Evolutionary conservation across 2,797 vertebrate species (phyloP).

Genomic region (Trachurus trachurus): DNA sequence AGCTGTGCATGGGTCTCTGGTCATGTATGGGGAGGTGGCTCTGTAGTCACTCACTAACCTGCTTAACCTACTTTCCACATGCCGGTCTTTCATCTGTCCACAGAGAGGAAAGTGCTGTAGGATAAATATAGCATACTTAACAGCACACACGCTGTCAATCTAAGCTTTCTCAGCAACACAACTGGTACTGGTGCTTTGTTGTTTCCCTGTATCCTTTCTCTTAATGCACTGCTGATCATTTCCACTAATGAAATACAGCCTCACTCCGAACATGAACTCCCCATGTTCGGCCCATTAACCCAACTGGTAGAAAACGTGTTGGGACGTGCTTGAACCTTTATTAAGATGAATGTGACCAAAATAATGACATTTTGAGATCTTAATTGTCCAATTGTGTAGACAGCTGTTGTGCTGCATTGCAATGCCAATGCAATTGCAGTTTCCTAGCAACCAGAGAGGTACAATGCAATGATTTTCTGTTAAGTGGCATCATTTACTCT

Average conservation of each 20-base stretch:
- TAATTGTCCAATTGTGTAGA: constrained; percentile 88
- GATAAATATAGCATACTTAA: constrained; percentile 76
- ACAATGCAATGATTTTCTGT: constrained; percentile 83
- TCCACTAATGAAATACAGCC: constrained; percentile 67
- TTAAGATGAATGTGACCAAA: constrained; percentile 84
- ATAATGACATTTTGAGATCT: constrained; percentile 86
- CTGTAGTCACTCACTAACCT: constrained; percentile 78
- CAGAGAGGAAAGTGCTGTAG: constrained; percentile 69
- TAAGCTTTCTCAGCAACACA: constrained; percentile 16
- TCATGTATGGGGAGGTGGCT: constrained; percentile 65
- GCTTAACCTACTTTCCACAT: constrained; percentile 83
- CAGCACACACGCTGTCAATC: constrained; percentile 37
- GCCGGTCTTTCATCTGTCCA: constrained; percentile 63
- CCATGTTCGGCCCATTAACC: constrained; percentile 83
- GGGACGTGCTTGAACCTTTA: constrained; percentile 75
- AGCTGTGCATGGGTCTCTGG: constrained; percentile 40
- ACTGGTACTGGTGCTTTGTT: constrained; percentile 21
- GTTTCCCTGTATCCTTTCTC: constrained; percentile 12
- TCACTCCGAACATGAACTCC: constrained; percentile 67
- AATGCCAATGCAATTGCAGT: constrained; percentile 86
- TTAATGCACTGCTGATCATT: constrained; percentile 63
- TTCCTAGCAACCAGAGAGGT: constrained; percentile 88
- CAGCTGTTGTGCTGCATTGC: constrained; percentile 86
- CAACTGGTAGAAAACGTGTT: constrained; percentile 78
- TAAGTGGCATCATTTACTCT: constrained; percentile 77